Evolutionary conservation across 2,113 vertebrate species (phyloP).

Genomic region (Stegostoma tigrinum): DNA sequence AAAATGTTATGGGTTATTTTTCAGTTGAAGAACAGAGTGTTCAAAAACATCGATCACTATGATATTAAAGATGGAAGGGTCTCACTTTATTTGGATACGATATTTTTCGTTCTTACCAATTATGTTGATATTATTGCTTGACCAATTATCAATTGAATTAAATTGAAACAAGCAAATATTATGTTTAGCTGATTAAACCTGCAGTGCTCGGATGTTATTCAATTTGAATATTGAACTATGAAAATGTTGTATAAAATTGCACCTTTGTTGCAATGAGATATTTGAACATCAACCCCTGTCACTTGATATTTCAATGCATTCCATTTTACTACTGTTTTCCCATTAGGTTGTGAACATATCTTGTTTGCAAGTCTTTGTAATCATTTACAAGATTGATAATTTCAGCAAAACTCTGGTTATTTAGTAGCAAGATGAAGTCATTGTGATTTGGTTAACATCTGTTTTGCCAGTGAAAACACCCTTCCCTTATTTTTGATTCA

Average conservation of each 20-base stretch:
- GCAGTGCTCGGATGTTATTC: not conserved
- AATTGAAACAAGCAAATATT: not conserved
- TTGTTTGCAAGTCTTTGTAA: too few relatives aligned
- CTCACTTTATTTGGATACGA: constrained; percentile 53
- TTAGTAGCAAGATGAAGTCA: too few relatives aligned
- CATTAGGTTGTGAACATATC: not conserved
- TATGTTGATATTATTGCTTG: not conserved
- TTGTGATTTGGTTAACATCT: too few relatives aligned
- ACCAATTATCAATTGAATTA: not conserved
- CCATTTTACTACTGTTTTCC: not conserved
- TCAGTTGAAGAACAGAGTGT: constrained; percentile 49
- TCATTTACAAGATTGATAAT: too few relatives aligned
- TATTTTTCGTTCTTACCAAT: constrained; percentile 28
- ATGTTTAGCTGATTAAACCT: not conserved
- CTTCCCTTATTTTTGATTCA: too few relatives aligned
- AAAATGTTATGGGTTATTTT: not conserved
- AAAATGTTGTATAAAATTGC: too few relatives aligned
- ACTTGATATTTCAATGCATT: not conserved
- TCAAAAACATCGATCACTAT: constrained; percentile 54
- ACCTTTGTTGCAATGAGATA: too few relatives aligned
- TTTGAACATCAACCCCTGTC: not conserved
- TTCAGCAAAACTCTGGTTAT: too few relatives aligned
- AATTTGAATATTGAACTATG: too few relatives aligned
- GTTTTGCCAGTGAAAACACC: too few relatives aligned
- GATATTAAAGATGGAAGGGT: constrained; percentile 48